Evolutionary conservation across 2,113 vertebrate genomes (phyloP), one percentile per base, ranked within the genome.

Genomic region (Actinemys pallida): DNA sequence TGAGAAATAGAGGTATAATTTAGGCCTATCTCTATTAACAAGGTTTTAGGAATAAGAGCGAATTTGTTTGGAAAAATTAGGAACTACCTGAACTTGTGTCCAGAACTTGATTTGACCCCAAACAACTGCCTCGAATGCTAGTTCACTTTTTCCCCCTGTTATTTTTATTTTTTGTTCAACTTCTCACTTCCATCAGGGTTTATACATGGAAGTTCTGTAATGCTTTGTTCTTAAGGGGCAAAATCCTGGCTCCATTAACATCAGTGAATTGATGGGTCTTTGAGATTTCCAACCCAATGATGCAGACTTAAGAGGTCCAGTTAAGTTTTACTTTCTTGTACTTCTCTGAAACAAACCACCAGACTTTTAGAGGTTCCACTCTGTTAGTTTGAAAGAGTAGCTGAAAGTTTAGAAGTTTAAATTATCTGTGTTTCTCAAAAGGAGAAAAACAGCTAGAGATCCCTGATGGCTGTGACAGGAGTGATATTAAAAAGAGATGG

Each of bases 401-500:
- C 24, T 5, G 14, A 62, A 42, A 13, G 16, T 31, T 19, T 6
- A 47, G 62, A 27, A 29, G 45, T 12, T n/a, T 39, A 4, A 5
- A 54, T 35, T 8, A 5, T 25, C 59, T 0, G 0, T 5, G 31
- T 14, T 49, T 49, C 8, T n/a, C 86, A 42, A 13, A 5, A 42
- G 25, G 39, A 54, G 42, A 78, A 50, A 49, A 89, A 83, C 49
- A 79, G 72, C 39, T 16, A 10, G 75, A 13, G 79, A 52, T 31
- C 54, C 17, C 75, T 4, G 1, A 57, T 11, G 65, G 22, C 12
- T n/a, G 54, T 72, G 42, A 50, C 50, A 89, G 22, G 24, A 35
- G 31, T 83, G 7, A 47, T 47, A 45, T 57, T 57, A 53, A 8
- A 45, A 16, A 1, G n/a, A 39, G 1, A 20, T 0, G 0, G 50